Percentiles rank a stretch among this genome's conserved stretches.
Conservation (phyloP, 2,113 vertebrate species). For the Leptobrachium ailaonicum region DNA sequence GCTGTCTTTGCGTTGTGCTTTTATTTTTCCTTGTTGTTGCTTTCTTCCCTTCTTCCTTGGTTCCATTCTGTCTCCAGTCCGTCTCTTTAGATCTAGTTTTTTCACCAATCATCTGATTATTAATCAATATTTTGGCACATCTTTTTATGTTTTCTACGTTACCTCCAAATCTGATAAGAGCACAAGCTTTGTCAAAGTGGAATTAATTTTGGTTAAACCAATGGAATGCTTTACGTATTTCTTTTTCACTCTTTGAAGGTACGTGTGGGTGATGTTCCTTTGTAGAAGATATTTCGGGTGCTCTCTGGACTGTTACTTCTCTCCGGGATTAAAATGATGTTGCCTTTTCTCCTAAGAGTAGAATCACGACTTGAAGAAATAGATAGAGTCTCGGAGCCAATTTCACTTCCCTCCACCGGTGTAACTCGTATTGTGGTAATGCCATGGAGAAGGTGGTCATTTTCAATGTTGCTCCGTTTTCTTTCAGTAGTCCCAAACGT, state of each 20-base stretch:
- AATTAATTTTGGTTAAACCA: constrained; percentile 45
- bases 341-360: constrained; percentile 87
- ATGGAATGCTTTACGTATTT: constrained; percentile 15
- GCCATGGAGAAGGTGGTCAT: constrained; percentile 83
- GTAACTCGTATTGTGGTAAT: constrained; percentile 91
- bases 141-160: constrained; percentile 50
- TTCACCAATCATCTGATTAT: constrained; percentile 53
- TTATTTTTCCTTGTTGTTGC: neutral
- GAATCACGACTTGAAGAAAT: constrained; percentile 89
- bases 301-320: constrained; percentile 91
- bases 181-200: constrained; percentile 56
- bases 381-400: constrained; percentile 82
- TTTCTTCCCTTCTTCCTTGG: constrained; percentile 58
- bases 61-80: constrained; percentile 53
- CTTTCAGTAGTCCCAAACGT: constrained; percentile 81
- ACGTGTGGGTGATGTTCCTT: constrained; percentile 88
- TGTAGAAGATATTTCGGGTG: constrained; percentile 96
- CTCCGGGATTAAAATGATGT: constrained; percentile 92
- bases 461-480: constrained; percentile 80
- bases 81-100: constrained; percentile 51
- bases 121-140: constrained; percentile 55
- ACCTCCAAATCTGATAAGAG: constrained; percentile 56
- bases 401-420: constrained; percentile 83
- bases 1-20: constrained; percentile 72
- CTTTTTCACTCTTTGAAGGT: constrained; percentile 82